phyloP scores from a whole-genome alignment of 2,113 vertebrate genomes.

The Sphaerodactylus townsendi region DNA sequence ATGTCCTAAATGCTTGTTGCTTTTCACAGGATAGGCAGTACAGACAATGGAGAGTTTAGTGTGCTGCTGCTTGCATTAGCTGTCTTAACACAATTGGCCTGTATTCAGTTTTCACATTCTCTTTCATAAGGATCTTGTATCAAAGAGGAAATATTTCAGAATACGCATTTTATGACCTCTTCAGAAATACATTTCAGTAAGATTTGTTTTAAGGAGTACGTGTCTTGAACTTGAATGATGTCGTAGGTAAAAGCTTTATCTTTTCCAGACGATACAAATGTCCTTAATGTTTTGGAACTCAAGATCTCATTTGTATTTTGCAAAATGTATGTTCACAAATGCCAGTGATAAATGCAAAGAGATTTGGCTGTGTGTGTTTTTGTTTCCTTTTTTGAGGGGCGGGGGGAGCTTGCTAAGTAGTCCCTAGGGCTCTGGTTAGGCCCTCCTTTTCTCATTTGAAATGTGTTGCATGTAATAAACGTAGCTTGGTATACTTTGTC shows the following conservation, averaged over 20 bases:
- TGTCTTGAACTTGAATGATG: neutral
- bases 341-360: neutral
- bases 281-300: neutral
- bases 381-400: neutral
- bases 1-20: conserved; percentile 40
- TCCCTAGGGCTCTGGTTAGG: neutral
- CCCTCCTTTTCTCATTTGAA: neutral
- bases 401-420: neutral
- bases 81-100: conserved; percentile 29
- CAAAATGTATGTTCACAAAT: neutral
- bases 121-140: neutral
- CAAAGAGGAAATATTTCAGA: neutral
- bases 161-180: neutral
- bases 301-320: neutral
- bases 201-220: neutral
- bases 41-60: conserved; percentile 55
- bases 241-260: neutral
- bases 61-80: conserved; percentile 45
- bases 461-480: neutral
- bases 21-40: conserved; percentile 50
- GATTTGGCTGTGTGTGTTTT: neutral
- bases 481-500: conserved; percentile 1
- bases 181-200: conserved; percentile 2
- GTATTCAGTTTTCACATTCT: neutral
- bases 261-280: neutral